These are phyloP conservation scores for Diarsia dahlii DNA, from an alignment of 2,888 invertebrate species.

Conservation along the genomic window DNA sequence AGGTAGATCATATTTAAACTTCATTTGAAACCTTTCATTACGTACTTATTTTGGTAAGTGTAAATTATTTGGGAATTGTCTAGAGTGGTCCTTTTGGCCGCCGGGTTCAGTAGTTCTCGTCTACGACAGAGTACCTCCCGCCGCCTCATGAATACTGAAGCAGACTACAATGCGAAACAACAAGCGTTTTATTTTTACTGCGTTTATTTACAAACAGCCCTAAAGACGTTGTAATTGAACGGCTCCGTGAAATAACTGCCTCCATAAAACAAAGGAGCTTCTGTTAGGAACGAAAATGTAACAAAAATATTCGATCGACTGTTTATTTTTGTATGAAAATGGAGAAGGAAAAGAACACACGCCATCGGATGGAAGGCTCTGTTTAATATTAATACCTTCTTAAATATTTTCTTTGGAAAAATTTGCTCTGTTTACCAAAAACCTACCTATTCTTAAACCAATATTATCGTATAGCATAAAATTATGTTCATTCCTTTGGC, in stretches of 20 bases:
- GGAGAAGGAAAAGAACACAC: slow-evolving; percentile 13
- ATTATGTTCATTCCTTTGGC: not conserved
- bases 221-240: slow-evolving; percentile 58
- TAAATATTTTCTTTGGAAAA: slow-evolving; percentile 20
- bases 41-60: not conserved
- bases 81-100: slow-evolving; percentile 14
- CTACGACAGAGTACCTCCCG: not conserved
- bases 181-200: slow-evolving; percentile 49
- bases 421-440: slow-evolving; percentile 11
- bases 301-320: slow-evolving; percentile 53
- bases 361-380: not conserved
- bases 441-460: slow-evolving; percentile 10
- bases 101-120: not conserved
- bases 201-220: slow-evolving; percentile 54
- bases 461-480: slow-evolving; percentile 7
- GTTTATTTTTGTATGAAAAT: slow-evolving; percentile 47
- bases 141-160: slow-evolving; percentile 57
- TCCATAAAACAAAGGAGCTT: slow-evolving; percentile 45
- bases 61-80: not conserved
- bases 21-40: not conserved
- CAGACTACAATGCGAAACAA: slow-evolving; percentile 42
- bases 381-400: slow-evolving; percentile 24
- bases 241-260: slow-evolving; percentile 37
- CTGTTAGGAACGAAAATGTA: slow-evolving; percentile 37
- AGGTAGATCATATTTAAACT: not conserved